These are phyloP conservation scores for Molossus alvarezi DNA, from an alignment of 2,797 vertebrate genomes.

Conservation along the genomic window DNA sequence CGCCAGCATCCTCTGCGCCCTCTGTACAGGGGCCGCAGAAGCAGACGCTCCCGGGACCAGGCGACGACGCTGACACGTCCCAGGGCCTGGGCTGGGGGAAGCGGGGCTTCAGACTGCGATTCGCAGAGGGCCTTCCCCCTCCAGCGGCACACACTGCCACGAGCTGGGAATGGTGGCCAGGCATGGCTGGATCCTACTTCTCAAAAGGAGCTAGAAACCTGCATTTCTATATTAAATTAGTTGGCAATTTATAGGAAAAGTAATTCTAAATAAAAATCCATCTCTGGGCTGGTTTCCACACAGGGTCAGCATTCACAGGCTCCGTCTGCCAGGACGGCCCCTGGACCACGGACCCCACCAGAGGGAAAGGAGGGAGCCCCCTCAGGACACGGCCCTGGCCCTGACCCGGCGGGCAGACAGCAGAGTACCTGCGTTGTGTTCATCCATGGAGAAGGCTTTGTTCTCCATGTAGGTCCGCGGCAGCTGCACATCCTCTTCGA, in stretches of 20 bases:
- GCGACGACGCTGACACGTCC: no score
- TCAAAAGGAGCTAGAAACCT: background rate
- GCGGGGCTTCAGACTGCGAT: no score
- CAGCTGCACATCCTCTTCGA: conserved; percentile 97
- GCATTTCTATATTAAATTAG: background rate
- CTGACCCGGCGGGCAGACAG: accelerated
- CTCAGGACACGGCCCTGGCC: background rate
- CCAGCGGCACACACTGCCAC: background rate
- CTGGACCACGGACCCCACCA: background rate
- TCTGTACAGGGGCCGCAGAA: background rate
- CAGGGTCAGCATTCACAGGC: background rate
- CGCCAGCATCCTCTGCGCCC: accelerated
- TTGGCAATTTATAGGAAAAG: background rate
- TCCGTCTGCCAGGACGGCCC: background rate
- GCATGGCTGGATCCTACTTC: background rate
- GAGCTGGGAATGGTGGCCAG: background rate
- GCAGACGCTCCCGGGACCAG: background rate
- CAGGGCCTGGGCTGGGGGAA: no score
- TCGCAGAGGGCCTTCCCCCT: background rate
- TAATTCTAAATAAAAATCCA: background rate
- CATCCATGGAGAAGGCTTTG: conserved; percentile 97
- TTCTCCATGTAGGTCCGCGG: conserved; percentile 98
- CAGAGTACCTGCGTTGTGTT: conserved; percentile 94
- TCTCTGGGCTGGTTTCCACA: background rate
- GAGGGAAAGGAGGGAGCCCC: no score